phyloP scores from a whole-genome alignment of 1,140 invertebrate species.

The Bilobella aurantiaca region DNA sequence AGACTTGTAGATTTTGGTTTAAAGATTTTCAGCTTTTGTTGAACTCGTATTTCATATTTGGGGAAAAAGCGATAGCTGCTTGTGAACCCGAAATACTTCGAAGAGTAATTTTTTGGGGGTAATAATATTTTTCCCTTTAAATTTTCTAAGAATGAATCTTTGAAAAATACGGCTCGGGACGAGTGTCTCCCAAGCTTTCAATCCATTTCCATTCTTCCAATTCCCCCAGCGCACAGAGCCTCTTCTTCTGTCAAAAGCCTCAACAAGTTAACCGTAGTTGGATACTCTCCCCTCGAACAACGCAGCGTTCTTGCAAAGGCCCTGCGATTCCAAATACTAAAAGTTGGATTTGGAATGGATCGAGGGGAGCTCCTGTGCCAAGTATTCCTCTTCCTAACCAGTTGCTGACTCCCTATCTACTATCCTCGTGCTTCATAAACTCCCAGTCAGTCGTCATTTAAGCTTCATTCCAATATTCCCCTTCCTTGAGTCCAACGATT shows the following conservation, averaged over 20 bases:
- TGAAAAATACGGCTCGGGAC: too few species aligned
- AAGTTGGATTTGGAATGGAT: too few species aligned
- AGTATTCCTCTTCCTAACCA: background rate
- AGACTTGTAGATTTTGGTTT: too few species aligned
- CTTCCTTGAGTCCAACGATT: constrained; percentile 4
- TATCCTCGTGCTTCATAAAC: constrained; percentile 8
- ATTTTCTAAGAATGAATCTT: too few species aligned
- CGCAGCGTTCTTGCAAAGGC: too few species aligned
- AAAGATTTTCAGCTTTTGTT: background rate
- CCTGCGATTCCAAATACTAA: background rate
- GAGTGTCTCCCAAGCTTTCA: background rate
- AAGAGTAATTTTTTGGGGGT: background rate
- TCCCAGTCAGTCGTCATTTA: background rate
- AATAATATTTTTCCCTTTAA: too few species aligned
- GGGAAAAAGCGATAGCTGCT: too few species aligned
- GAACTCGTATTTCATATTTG: too few species aligned
- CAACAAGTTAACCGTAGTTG: constrained; percentile 8
- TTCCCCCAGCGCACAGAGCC: background rate
- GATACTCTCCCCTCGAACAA: constrained; percentile 7
- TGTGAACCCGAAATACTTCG: too few species aligned
- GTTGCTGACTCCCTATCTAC: constrained; percentile 1
- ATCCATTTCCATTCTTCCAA: constrained; percentile 2
- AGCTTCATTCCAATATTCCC: background rate
- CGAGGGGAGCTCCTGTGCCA: background rate
- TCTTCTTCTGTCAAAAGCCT: constrained; percentile 5